A percentile compares a stretch with the other conserved stretches of the same genome.
Evolutionary conservation across 2,797 vertebrate genomes (phyloP).

Genomic region (Discoglossus pictus): DNA sequence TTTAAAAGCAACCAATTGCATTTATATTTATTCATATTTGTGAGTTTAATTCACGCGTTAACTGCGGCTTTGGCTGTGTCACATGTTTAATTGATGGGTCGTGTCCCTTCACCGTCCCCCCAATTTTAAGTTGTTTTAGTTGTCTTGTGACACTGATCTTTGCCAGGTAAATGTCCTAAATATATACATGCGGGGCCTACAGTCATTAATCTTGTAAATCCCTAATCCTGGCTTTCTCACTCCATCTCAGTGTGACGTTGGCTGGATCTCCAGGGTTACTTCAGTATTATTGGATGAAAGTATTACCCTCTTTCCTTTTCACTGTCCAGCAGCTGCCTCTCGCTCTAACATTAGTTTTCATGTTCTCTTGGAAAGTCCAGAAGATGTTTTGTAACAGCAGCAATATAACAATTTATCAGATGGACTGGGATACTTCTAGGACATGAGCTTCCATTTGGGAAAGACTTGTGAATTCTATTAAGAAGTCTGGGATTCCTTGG

Average conservation of each 20-base stretch:
- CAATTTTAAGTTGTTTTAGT: no score
- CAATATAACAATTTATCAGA: not conserved
- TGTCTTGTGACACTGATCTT: constrained; percentile 20
- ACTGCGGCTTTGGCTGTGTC: no score
- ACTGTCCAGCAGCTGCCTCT: constrained; percentile 31
- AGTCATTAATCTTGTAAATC: constrained; percentile 4
- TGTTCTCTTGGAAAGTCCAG: not conserved
- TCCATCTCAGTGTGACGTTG: constrained; percentile 24
- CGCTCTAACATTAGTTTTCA: constrained; percentile 10
- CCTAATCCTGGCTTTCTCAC: constrained; percentile 34
- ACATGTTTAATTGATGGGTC: no score
- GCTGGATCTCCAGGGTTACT: constrained; percentile 38
- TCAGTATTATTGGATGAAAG: constrained; percentile 39
- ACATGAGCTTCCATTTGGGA: no score
- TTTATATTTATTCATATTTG: no score
- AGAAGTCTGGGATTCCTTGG: no score
- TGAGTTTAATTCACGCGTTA: no score
- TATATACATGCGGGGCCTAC: constrained; percentile 28
- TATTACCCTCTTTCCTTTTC: constrained; percentile 36
- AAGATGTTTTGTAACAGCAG: not conserved
- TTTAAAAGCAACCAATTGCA: no score
- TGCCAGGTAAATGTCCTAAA: not conserved
- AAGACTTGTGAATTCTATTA: no score
- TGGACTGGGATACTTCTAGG: no score
- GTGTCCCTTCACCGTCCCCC: no score